Base-by-base conservation (phyloP, 2,113 vertebrate species). In the Gymnobelideus leadbeateri region DNA sequence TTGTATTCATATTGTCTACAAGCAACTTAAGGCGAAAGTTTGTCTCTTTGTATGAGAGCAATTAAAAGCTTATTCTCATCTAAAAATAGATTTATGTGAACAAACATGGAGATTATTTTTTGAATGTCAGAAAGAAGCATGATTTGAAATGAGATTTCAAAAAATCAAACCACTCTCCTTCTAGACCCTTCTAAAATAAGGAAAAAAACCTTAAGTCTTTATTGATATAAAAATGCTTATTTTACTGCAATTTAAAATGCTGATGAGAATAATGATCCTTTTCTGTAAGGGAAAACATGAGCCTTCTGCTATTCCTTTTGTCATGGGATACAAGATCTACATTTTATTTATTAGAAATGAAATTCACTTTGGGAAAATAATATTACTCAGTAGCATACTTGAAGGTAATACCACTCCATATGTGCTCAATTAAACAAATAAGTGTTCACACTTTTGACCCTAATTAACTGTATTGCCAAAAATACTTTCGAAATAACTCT, bases 381-480 rank as follows among this genome's bases (percentile, higher is more conserved):
- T 84, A 84, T 84, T 43, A 43, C 68, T 84, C 68, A 8, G 68
- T n/a, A 84, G 68, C 16, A 43, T 84, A 84, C 37, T 84, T 84
- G 68, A 43, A 84, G 68, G 68, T 43, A 84, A 84, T 84, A 84
- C n/a, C 43, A 84, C 68, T 84, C 68, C n/a, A 84, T 84, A 84
- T 84, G 68, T 84, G 68, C 68, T 84, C 68, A 84, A 43, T 84
- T 84, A 84, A 84, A 84, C 16, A 84, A 84, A 84, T 84, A 84
- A n/a, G 68, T 84, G 19, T 84, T 84, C n/a, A 43, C n/a, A 43
- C 68, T 84, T 84, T 84, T 43, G 68, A 84, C 68, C 68, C n/a
- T 84, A 84, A 23, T 43, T 84, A 84, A 84, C 19, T 84, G 68
- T 6, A 84, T 84, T 84, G 68, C 68, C 16, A 43, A 84, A 84